phyloP scores from a whole-genome alignment of 1,140 invertebrate species.

The Drosophila arizonae region DNA sequence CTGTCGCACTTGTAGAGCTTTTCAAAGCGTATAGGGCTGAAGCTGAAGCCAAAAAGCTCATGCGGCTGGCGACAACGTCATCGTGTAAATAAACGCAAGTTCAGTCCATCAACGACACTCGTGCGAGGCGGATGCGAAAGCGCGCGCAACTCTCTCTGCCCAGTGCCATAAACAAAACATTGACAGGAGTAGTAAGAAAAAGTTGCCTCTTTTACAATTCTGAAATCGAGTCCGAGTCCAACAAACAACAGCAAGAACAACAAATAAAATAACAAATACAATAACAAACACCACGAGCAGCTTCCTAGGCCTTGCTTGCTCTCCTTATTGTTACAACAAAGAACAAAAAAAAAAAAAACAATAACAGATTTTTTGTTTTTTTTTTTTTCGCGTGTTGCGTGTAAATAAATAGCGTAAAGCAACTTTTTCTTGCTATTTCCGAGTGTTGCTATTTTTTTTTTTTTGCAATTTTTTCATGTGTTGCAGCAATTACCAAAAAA shows the following conservation, averaged over 20 bases:
- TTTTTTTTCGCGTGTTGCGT: conserved; percentile 47
- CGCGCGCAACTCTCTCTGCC: conserved; percentile 32
- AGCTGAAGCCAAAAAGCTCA: conserved; percentile 46
- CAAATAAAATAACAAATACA: neutral
- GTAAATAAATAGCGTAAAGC: conserved; percentile 35
- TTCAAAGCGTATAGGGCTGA: conserved; percentile 31
- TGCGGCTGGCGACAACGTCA: conserved; percentile 32
- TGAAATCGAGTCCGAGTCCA: conserved; percentile 3
- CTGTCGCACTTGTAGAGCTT: conserved; percentile 54
- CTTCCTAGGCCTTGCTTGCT: conserved; percentile 8
- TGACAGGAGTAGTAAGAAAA: conserved; percentile 40
- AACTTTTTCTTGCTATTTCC: conserved; percentile 31
- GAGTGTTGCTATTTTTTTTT: conserved; percentile 29
- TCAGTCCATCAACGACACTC: conserved; percentile 55
- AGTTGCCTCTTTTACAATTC: conserved; percentile 18
- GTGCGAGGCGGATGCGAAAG: conserved; percentile 47
- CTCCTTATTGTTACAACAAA: conserved; percentile 3
- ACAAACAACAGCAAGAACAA: conserved; percentile 10
- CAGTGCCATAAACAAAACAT: conserved; percentile 40
- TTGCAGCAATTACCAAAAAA: conserved; percentile 25
- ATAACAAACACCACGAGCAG: neutral
- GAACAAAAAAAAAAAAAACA: conserved; percentile 7
- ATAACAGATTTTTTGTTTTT: conserved; percentile 15
- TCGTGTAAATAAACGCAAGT: conserved; percentile 54
- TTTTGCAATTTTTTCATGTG: conserved; percentile 57